Evolutionary conservation across 2,797 vertebrate species (phyloP), one percentile per base, ranked within the genome.

Genomic region (Fratercula arctica): DNA sequence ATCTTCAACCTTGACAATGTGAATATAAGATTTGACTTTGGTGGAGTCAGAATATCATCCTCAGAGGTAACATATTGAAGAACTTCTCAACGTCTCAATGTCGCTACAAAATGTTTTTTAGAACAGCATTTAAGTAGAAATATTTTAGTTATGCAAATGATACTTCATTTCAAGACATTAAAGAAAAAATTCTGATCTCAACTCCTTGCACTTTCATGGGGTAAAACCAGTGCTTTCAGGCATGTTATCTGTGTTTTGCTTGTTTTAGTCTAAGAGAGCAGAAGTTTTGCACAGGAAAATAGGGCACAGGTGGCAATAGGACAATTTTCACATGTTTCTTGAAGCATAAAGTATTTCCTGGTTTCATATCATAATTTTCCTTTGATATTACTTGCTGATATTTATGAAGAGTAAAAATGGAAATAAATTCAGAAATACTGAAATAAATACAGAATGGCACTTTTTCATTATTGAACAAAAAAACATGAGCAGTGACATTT

Each of bases 141-240:
- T 77, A 91, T 92, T 95, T 96, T 63, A 93, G 66, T 60, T 91
- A 80, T 83, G 90, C 75, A 95, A 89, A 95, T 80, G 16, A 60
- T 53, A 70, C 8, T 68, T 86, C 29, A 68, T 89, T 91, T 72
- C 61, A 74, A 75, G 90, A 85, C 79, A 39, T 63, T 90, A 87
- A 87, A 89, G 20, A 63, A 67, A 81, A 85, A 89, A 59, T 20
- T 26, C 33, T 77, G 35, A 53, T 83, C 37, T 93, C 68, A 75
- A 60, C 39, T 92, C 29, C 28, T 89, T 93, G 25, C 37, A 53
- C 66, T 89, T 85, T 81, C 73, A 70, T 1, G 1, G 45, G 45
- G 43, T 35, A 78, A 72, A 74, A 61, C 11, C 9, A 35, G 48
- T 78, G 64, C 85, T 94, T 93, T 94, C 72, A 93, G 85, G 68